Evolutionary conservation across 2,797 vertebrate genomes (phyloP), one percentile per base, ranked within the genome.

Genomic region (Gobionotothen gibberifrons): DNA sequence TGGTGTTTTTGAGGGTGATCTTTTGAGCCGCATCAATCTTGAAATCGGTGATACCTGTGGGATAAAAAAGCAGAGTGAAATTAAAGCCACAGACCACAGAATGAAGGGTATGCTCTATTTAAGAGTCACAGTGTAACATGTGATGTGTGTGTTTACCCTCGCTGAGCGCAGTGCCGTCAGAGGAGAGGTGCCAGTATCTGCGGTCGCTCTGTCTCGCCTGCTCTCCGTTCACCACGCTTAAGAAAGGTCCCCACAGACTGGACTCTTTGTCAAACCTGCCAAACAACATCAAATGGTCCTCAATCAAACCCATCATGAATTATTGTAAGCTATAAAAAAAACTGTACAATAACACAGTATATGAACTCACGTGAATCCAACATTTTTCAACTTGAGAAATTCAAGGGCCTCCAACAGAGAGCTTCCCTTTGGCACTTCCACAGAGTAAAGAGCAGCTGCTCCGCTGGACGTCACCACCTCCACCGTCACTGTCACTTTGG

Each of bases 161-260:
- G 74, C 19, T 86, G 71, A 97, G 90, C n/a, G 82, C 69, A 1
- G 13, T 85, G 70, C 85, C 81, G 6, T 95, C 91, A 2, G 90
- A 91, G 44, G 96, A 90, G 16, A 97, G 87, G 40, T 95, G 94
- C 97, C 97, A 99, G 85, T 96, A 98, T 76, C 93, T 94, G 48
- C 88, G 90, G 59, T 96, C 93, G 1, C 73, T 92, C 74, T 91
- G 91, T 39, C 87, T 91, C 0, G 92, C 94, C 66, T 89, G 90
- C 74, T 96, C 93, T 26, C 95, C 95, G 66, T 96, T 95, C 79
- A 99, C 95, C 0, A 64, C 62, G 4, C 90, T 97, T 67, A 99
- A 86, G 78, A 93, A 96, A 5, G 95, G 95, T 26, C 97, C 97
- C 69, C 96, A 97, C 17, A 95, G 21, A 22, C 96, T 96, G 69